Percentiles rank a stretch among this genome's conserved stretches.
These are phyloP conservation scores for Crenuchus spilurus DNA, from an alignment of 2,797 vertebrate genomes.

Conservation along the genomic window DNA sequence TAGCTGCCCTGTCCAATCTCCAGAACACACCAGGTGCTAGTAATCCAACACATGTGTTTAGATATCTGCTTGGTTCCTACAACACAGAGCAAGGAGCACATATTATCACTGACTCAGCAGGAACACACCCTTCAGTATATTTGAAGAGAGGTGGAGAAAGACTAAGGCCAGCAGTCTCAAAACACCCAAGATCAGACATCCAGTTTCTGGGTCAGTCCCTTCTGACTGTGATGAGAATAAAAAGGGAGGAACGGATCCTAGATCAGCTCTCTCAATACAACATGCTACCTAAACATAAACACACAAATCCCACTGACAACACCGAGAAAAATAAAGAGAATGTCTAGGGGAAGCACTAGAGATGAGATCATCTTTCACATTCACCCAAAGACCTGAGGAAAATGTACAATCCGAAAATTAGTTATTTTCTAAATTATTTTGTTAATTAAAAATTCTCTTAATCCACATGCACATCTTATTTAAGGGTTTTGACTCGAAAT, in stretches of 20 bases:
- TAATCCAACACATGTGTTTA: constrained; percentile 26
- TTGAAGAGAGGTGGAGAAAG: constrained; percentile 29
- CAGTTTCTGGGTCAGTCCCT: constrained; percentile 23
- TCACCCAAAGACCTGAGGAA: too few relatives aligned
- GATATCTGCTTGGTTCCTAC: background rate
- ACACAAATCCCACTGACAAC: background rate
- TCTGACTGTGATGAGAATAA: background rate
- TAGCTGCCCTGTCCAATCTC: background rate
- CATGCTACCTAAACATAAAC: background rate
- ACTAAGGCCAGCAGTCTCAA: background rate
- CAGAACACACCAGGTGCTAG: background rate
- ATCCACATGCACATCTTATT: too few relatives aligned
- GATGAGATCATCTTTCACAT: background rate
- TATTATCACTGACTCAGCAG: constrained; percentile 19
- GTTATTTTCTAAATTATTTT: too few relatives aligned
- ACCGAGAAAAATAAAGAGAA: background rate
- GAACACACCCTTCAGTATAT: constrained; percentile 32
- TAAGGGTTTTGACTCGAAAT: too few relatives aligned
- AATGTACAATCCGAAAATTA: too few relatives aligned
- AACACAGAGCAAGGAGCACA: constrained; percentile 11
- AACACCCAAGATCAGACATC: constrained; percentile 7
- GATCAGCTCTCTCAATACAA: background rate
- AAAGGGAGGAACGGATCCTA: background rate
- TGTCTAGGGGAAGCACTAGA: background rate
- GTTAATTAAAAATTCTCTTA: too few relatives aligned